Base-by-base conservation (phyloP, 2,888 invertebrate species). In the Eristalinus aeneus region DNA sequence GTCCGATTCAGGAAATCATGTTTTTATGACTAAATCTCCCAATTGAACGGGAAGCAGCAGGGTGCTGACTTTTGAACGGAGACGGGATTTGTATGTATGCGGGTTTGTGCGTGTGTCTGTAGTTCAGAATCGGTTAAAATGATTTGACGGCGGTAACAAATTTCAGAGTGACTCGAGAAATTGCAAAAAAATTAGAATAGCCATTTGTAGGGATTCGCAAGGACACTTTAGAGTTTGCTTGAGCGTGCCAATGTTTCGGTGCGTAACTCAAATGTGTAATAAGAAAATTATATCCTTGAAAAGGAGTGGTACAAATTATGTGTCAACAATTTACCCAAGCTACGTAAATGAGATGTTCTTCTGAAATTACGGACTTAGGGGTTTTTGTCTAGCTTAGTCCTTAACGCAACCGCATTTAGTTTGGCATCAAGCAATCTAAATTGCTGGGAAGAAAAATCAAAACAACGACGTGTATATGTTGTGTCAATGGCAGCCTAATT, bases 101-200 rank as follows among this genome's bases (percentile, higher is more conserved):
- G 16, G 6, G 16, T 46, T 46, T 46, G 16, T 46, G 46, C 8
- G 0, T 11, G 39, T 12, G 46, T 20, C 27, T 22, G 27, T 16
- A 36, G 36, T 46, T 46, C 8, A 22, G 20, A 6, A 34, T 34
- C 46, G 10, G 10, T 32, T 9, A 34, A 58, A 60, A 72, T 32
- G 58, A 58, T 36, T 72, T 72, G 46, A 72, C 71, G 71, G 58
- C 34, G 60, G 65, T 61, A 53, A 60, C 72, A 79, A 79, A 78
- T 78, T 72, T 72, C 27, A 72, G 67, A 72, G 72, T 79, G 61
- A 73, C 67, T 79, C 72, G 72, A 72, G 72, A 79, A 79, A 79
- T 79, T 71, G 56, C 16, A 32, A 22, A 31, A 56, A 72, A 71
- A 78, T 71, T 73, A 67, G 79, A 65, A 73, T 78, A 34, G 20